Conservation (phyloP, 1,140 invertebrate species). For the Bemisia tabaci region DNA sequence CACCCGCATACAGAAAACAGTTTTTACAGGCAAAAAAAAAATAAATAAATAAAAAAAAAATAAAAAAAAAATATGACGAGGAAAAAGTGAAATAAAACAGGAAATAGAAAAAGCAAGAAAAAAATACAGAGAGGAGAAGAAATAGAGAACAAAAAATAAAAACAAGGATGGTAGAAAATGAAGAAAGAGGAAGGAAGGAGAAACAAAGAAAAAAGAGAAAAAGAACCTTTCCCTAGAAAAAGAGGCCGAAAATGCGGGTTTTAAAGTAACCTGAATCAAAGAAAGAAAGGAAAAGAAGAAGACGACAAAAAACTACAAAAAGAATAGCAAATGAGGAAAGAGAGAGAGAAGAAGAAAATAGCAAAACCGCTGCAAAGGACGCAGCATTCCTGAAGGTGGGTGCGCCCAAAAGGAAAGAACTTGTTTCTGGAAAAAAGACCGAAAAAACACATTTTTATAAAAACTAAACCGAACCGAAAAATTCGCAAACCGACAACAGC, state of each 20-base stretch:
- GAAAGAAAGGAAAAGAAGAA: slow-evolving; percentile 13
- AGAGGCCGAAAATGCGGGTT: neutral
- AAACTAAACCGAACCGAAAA: too few species aligned
- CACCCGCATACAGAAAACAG: too few species aligned
- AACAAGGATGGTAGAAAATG: slow-evolving; percentile 1
- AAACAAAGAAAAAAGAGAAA: neutral
- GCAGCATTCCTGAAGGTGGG: neutral
- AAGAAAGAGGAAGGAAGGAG: slow-evolving; percentile 1
- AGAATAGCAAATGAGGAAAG: slow-evolving; percentile 13
- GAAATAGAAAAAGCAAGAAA: slow-evolving; percentile 7
- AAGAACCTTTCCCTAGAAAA: neutral
- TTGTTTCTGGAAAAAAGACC: too few species aligned
- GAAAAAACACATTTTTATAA: too few species aligned
- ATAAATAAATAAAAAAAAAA: too few species aligned
- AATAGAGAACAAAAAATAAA: neutral
- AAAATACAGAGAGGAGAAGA: slow-evolving; percentile 15
- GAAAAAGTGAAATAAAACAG: neutral
- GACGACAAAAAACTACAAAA: slow-evolving; percentile 13
- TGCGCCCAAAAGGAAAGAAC: too few species aligned
- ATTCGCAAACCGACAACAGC: too few species aligned
- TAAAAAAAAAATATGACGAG: too few species aligned
- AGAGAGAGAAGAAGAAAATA: slow-evolving; percentile 12
- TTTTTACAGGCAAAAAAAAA: too few species aligned
- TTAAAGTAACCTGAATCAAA: too few species aligned
- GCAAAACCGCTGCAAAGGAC: slow-evolving; percentile 4